Conservation (phyloP, 2,888 invertebrate species). For the Diaphora mendica region DNA sequence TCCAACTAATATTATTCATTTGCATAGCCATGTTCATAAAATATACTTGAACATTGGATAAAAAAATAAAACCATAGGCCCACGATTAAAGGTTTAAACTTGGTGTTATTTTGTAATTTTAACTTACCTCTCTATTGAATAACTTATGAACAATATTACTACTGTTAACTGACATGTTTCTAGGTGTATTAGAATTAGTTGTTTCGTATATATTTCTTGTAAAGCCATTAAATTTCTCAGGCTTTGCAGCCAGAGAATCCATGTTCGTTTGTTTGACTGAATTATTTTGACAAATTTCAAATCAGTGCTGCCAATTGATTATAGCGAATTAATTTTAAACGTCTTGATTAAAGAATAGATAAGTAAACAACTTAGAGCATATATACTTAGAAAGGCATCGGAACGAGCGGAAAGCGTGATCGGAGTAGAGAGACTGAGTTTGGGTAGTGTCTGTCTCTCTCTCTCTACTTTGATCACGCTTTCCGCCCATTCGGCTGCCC, state of each 20-base stretch:
- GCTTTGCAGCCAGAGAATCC: conserved; percentile 77
- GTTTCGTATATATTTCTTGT: conserved; percentile 66
- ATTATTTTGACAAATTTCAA: conserved; percentile 65
- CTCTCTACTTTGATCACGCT: no score
- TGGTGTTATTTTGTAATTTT: conserved; percentile 43
- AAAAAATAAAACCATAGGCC: conserved; percentile 54
- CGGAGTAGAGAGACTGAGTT: no score
- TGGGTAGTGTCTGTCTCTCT: no score
- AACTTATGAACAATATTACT: conserved; percentile 84
- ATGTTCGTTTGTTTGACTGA: conserved; percentile 84
- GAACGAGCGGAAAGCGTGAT: no score
- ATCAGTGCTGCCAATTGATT: conserved; percentile 61
- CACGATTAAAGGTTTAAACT: conserved; percentile 52
- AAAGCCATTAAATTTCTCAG: conserved; percentile 67
- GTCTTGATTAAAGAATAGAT: background rate
- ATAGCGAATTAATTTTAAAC: conserved; percentile 17
- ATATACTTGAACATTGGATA: conserved; percentile 34
- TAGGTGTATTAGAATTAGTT: conserved; percentile 62
- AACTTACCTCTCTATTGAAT: conserved; percentile 87
- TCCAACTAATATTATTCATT: conserved; percentile 13
- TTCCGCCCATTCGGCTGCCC: no score
- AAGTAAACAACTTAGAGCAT: no score
- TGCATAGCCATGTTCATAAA: conserved; percentile 30
- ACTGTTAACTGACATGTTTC: conserved; percentile 62
- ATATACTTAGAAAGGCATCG: no score